A percentile compares a stretch with the other conserved stretches of the same genome.
Conservation (phyloP, 1,140 invertebrate species). For the Dufourea novaeangliae region DNA sequence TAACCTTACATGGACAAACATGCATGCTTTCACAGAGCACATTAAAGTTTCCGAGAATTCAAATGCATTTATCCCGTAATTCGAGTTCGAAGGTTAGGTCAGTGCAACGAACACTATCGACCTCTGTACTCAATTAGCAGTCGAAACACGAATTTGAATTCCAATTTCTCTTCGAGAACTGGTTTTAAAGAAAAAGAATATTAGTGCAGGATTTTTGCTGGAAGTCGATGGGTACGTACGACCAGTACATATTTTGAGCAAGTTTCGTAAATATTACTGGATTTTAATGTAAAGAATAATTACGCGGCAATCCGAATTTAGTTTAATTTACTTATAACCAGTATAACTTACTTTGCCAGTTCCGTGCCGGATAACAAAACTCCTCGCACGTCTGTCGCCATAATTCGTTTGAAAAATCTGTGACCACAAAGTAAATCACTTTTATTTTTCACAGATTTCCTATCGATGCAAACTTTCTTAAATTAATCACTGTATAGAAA, state of each 20-base stretch:
- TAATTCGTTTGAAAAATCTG: constrained; percentile 67
- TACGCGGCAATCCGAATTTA: not conserved
- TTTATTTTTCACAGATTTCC: not conserved
- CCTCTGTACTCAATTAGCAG: not conserved
- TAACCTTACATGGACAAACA: constrained; percentile 42
- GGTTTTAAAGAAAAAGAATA: not conserved
- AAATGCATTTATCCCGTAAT: not conserved
- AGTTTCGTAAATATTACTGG: not conserved
- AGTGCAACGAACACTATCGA: not conserved
- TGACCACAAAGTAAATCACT: not conserved
- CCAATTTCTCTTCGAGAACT: not conserved
- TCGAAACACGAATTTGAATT: not conserved
- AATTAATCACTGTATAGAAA: not conserved
- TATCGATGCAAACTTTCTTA: not conserved
- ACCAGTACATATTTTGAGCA: too few relatives aligned
- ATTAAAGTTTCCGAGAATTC: not conserved
- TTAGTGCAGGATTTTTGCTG: not conserved
- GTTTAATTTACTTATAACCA: not conserved
- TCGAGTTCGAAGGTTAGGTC: not conserved
- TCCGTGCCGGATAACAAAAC: constrained; percentile 73
- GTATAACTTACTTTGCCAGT: constrained; percentile 72
- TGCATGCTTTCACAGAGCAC: not conserved
- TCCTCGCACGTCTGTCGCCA: constrained; percentile 69
- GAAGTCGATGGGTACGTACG: not conserved
- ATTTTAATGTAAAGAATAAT: not conserved